These are phyloP conservation scores for Catocala fraxini DNA, from an alignment of 2,888 invertebrate species.

Conservation along the genomic window DNA sequence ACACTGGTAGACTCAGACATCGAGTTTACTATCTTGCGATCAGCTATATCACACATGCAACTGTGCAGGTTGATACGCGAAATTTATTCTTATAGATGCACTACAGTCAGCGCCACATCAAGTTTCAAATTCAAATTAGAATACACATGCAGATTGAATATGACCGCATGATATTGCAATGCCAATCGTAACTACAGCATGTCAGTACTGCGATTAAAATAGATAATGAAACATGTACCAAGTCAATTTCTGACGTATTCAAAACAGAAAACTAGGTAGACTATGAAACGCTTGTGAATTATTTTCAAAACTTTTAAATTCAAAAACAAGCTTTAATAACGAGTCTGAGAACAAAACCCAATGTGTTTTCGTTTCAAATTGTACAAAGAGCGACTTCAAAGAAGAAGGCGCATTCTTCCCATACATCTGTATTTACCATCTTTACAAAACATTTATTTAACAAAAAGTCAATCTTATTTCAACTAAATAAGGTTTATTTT, in stretches of 20 bases:
- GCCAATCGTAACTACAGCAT: too few species aligned
- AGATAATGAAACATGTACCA: too few species aligned
- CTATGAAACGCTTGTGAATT: background rate
- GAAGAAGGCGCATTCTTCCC: slow-evolving; percentile 41
- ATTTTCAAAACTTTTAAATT: slow-evolving; percentile 27
- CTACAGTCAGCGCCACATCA: too few species aligned
- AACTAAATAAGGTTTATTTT: background rate
- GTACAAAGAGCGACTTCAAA: slow-evolving; percentile 52
- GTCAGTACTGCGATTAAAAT: too few species aligned
- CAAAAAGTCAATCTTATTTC: slow-evolving; percentile 21
- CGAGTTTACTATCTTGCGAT: too few species aligned
- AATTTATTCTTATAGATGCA: too few species aligned
- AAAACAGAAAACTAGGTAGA: background rate
- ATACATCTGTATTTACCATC: slow-evolving; percentile 38
- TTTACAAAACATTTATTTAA: slow-evolving; percentile 5
- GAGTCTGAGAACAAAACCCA: slow-evolving; percentile 34
- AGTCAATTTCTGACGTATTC: background rate
- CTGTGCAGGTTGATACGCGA: too few species aligned
- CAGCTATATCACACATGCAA: too few species aligned
- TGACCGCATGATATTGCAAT: too few species aligned
- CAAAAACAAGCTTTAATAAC: slow-evolving; percentile 25
- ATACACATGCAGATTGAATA: too few species aligned
- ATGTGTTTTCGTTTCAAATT: slow-evolving; percentile 50
- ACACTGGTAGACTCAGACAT: too few species aligned
- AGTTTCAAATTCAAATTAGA: too few species aligned